Conservation (phyloP, 2,888 invertebrate species). For the Adelognathus sp. region DNA sequence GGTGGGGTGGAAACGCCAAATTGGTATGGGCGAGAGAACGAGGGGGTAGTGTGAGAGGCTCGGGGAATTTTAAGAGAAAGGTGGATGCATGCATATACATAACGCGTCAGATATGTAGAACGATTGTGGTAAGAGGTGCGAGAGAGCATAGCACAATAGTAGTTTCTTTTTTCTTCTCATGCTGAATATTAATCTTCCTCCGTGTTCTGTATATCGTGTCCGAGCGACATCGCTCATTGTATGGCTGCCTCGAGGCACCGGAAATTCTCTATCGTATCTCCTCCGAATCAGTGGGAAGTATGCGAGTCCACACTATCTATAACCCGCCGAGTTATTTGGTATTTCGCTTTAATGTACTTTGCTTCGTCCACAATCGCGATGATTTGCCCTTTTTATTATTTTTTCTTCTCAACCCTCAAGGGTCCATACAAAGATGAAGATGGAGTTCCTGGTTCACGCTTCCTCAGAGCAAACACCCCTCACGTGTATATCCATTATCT, state of each 20-base stretch:
- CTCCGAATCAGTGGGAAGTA: slow-evolving; percentile 12
- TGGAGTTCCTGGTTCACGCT: slow-evolving; percentile 1
- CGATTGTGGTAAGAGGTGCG: slow-evolving; percentile 12
- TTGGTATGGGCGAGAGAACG: slow-evolving; percentile 38
- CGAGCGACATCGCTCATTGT: slow-evolving; percentile 60
- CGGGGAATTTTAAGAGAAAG: no score
- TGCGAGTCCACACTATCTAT: no score
- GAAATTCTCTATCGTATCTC: slow-evolving; percentile 55
- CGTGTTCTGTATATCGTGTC: slow-evolving; percentile 30
- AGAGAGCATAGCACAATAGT: slow-evolving; percentile 51
- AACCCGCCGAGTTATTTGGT: no score
- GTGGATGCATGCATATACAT: slow-evolving; percentile 36
- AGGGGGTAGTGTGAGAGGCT: slow-evolving; percentile 20
- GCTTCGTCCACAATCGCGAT: slow-evolving; percentile 1
- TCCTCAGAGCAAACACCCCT: background rate
- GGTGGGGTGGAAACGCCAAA: no score
- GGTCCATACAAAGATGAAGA: slow-evolving; percentile 23
- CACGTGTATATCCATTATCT: background rate
- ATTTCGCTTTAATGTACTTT: background rate
- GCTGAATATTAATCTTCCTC: slow-evolving; percentile 63
- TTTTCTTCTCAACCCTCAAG: background rate
- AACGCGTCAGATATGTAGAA: background rate
- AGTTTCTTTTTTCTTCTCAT: no score
- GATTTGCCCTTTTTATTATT: slow-evolving; percentile 26
- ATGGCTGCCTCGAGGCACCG: slow-evolving; percentile 48